Evolutionary conservation across 2,888 invertebrate species (phyloP).

Genomic region (Diaperis boleti): DNA sequence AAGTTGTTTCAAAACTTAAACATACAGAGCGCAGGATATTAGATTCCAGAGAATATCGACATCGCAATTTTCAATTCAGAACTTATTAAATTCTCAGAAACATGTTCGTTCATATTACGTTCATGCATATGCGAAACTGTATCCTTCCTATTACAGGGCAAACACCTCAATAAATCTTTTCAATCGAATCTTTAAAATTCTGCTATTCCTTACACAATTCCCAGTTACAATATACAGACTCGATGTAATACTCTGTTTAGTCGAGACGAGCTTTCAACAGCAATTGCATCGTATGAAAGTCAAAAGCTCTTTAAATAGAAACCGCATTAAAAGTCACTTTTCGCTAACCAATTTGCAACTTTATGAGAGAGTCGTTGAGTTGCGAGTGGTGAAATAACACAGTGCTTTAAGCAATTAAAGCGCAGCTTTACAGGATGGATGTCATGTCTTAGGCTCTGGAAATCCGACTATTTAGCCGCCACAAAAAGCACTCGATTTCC

Average conservation of each 20-base stretch:
- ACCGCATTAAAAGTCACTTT: slow-evolving; percentile 13
- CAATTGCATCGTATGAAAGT: background rate
- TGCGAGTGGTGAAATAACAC: slow-evolving; percentile 3
- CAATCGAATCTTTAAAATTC: background rate
- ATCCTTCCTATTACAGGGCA: background rate
- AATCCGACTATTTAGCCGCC: slow-evolving; percentile 20
- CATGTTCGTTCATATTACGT: background rate
- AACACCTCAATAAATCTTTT: background rate
- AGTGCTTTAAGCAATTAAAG: slow-evolving; percentile 32
- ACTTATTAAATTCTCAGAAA: background rate
- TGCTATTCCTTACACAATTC: background rate
- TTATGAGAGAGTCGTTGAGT: slow-evolving; percentile 12
- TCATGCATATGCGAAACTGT: background rate
- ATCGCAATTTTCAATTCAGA: background rate
- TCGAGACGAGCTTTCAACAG: background rate
- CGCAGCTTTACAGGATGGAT: slow-evolving; percentile 26
- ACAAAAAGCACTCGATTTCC: slow-evolving; percentile 28
- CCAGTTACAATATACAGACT: background rate
- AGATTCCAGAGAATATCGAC: background rate
- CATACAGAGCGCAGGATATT: too few relatives aligned
- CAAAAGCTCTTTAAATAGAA: slow-evolving; percentile 9
- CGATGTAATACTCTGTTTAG: background rate
- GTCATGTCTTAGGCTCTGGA: slow-evolving; percentile 19
- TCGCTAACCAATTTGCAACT: slow-evolving; percentile 5
- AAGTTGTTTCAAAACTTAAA: too few relatives aligned